Base-by-base conservation (phyloP, 2,888 invertebrate species). In the Eupithecia abbreviata region DNA sequence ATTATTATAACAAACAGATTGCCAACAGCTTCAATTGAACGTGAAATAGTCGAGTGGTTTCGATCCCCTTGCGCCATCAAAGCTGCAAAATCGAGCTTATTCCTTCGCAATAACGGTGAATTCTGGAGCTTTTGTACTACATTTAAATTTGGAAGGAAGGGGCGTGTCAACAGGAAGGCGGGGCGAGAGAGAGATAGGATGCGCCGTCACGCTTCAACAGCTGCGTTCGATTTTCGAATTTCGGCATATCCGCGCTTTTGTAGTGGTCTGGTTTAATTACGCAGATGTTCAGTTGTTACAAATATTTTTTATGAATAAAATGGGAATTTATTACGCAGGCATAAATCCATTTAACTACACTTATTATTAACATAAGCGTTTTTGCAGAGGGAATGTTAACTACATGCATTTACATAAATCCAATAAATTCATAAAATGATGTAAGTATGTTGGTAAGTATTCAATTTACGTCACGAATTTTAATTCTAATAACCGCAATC, bases 91-190 rank as follows among this genome's bases (percentile, higher is more conserved):
- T 66, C 62, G 30, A 73, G 51, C 75, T 45, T 79, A 75, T 65
- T 42, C 30, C 75, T 49, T 73, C 41, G 75, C 45, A 66, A 73
- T 79, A 79, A 65, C 71, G 75, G 77, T 71, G 74, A 76, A 70
- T 74, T 78, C 79, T 68, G 78, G 73, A 74, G 72, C 72, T 75
- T 79, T 77, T 80, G 76, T 79, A 73, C 72, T 49, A 80, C 77
- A 79, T 79, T 92, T 90, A 89, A 89, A 90, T 90, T 85, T 90
- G 88, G 87, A 84, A 90, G 92, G 92, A 92, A 91, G 90, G 87
- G 94, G 94, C 94, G 94, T 93, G 93, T 87, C 84, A 74, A 77
- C 82, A 83, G 84, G 87, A 90, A 88, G 93, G 93, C 93, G 93
- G 92, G 86, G 87, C 92, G 88, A 88, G 89, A 89, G 90, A 92